A percentile compares a stretch with the other conserved stretches of the same genome.
Conservation (phyloP, 2,113 vertebrate genomes). For the Thymallus thymallus region DNA sequence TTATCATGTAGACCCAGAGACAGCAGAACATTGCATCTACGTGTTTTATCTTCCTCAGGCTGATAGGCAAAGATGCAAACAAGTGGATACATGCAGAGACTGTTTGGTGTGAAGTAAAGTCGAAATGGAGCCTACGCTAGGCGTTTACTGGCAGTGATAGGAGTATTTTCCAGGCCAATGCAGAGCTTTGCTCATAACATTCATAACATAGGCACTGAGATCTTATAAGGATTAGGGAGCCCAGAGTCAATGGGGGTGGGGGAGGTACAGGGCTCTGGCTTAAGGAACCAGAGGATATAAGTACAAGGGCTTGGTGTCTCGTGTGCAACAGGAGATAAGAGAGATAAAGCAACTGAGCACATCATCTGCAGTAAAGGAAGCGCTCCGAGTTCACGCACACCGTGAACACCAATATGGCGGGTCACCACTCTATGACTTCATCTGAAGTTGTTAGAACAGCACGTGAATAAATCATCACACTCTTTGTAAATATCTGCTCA, state of each 20-base stretch:
- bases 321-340: constrained; percentile 62
- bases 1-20: not conserved
- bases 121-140: constrained; percentile 33
- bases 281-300: constrained; percentile 67
- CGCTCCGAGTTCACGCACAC: constrained; percentile 8
- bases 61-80: constrained; percentile 29
- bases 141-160: constrained; percentile 12
- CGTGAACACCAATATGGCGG: constrained; percentile 2
- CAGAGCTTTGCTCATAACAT: constrained; percentile 39
- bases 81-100: constrained; percentile 21
- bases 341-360: constrained; percentile 21
- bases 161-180: constrained; percentile 34
- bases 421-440: constrained; percentile 43
- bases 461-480: constrained; percentile 32
- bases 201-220: constrained; percentile 51
- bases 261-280: constrained; percentile 49
- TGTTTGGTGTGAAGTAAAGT: constrained; percentile 37
- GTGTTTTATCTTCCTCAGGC: not conserved
- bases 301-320: constrained; percentile 48
- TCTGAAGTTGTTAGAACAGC: constrained; percentile 27
- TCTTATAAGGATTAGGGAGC: constrained; percentile 66
- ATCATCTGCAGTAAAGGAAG: constrained; percentile 36
- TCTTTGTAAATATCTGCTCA: constrained; percentile 61
- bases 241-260: constrained; percentile 41
- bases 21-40: not conserved